Evolutionary conservation across 2,113 vertebrate species (phyloP), one percentile per base, ranked within the genome.

Genomic region (Arenaria interpres): DNA sequence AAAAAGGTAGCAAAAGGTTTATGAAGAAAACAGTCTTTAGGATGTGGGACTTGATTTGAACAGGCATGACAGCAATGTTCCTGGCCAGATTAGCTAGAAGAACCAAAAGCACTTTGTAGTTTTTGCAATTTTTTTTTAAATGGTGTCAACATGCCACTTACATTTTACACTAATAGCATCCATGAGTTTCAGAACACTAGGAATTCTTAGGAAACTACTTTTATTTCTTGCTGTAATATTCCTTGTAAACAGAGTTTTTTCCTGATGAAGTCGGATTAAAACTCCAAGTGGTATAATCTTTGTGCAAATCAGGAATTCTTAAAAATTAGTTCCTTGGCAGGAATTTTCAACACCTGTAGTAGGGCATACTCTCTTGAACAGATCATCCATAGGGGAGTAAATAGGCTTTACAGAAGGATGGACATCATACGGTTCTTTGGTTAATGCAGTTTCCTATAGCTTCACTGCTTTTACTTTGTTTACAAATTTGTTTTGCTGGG

Each of bases 1-100:
- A 60, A 87, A 81, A 86, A 93, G 69, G 68, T 92, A 92, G 93
- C 8, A 6, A 90, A 84, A 84, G 43, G 30, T 93, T 68, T 92
- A 60, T 6, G 7, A 67, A 93, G 74, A 54, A 94, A 91, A 91
- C 33, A 43, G 53, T 82, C 39, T 87, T 96, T 89, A 92, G 57
- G 63, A 89, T 64, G 53, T 37, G 43, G 37, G 75, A 57, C 79
- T 89, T 94, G 63, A 90, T 89, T 90, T 91, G 73, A 93, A 51
- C 72, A 89, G 84, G 85, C 39, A 10, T 10, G n/a, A 79, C 39
- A 75, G 67, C 71, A 83, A 14, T 0, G 3, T 85, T 50, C 25
- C 60, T 68, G 25, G n/a, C 21, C 72, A 71, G 51, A 69, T 88
- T 53, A 90, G 25, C 67, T 85, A 63, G 53, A 90, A 90, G 48